phyloP scores from a whole-genome alignment of 2,113 vertebrate species.

The Sander vitreus region DNA sequence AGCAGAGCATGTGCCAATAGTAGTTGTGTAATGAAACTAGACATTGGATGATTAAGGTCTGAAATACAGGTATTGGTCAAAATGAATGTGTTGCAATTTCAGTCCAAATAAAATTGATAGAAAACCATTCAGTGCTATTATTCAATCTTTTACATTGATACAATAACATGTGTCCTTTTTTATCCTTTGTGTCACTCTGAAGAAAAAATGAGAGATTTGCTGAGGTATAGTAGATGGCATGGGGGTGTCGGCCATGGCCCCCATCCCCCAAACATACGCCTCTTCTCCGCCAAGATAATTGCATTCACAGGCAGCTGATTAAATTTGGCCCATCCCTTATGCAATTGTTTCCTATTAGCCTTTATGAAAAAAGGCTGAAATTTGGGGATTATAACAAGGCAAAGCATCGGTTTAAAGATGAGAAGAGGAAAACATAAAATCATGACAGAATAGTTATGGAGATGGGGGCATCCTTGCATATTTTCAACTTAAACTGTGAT shows the following conservation, averaged over 20 bases:
- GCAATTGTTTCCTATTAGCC: slow-evolving; percentile 82
- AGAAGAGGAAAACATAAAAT: slow-evolving; percentile 65
- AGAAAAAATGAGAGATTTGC: slow-evolving; percentile 36
- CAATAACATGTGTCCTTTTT: neutral
- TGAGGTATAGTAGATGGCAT: slow-evolving; percentile 38
- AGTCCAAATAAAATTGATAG: neutral
- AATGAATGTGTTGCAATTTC: neutral
- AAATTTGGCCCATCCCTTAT: slow-evolving; percentile 77
- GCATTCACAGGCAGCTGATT: slow-evolving; percentile 80
- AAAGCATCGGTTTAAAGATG: slow-evolving; percentile 77
- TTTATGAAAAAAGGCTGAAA: slow-evolving; percentile 84
- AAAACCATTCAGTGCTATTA: neutral
- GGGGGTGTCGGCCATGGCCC: slow-evolving; percentile 53
- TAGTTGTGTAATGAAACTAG: neutral
- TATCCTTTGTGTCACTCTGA: slow-evolving; percentile 8
- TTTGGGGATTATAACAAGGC: slow-evolving; percentile 82
- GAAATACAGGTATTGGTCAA: neutral
- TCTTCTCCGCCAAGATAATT: slow-evolving; percentile 74
- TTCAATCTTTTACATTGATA: neutral
- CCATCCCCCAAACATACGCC: slow-evolving; percentile 53
- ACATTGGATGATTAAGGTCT: neutral
- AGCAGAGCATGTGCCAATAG: too few relatives aligned
- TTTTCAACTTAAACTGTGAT: slow-evolving; percentile 69
- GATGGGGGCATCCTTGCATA: slow-evolving; percentile 36
- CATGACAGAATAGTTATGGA: slow-evolving; percentile 52